These are phyloP conservation scores for Dolomedes plantarius DNA, from an alignment of 2,888 invertebrate species.

Conservation along the genomic window DNA sequence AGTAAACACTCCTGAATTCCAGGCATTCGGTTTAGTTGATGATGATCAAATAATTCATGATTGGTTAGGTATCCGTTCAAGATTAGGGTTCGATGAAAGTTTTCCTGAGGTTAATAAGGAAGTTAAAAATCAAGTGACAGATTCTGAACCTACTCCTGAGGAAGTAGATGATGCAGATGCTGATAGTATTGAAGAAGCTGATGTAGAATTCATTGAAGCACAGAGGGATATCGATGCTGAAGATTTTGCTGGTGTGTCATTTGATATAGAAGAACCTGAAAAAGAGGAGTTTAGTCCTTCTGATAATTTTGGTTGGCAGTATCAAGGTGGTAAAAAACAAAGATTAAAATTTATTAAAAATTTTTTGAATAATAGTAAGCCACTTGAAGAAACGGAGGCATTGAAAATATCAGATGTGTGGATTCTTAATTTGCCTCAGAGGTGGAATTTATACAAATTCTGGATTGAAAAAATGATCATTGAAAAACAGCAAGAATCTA, in stretches of 20 bases:
- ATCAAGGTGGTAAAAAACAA: not conserved
- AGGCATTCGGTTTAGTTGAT: not conserved
- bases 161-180: not conserved
- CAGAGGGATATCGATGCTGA: constrained; percentile 13
- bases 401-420: constrained; percentile 9
- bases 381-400: not conserved
- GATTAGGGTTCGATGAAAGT: not conserved
- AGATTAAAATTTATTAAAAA: constrained; percentile 1
- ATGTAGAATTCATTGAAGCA: constrained; percentile 27
- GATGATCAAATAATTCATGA: constrained; percentile 43
- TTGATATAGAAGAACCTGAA: not conserved
- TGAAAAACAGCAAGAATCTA: not conserved
- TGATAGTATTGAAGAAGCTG: not conserved
- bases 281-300: not conserved
- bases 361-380: not conserved
- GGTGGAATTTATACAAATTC: constrained; percentile 35
- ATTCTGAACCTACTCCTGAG: not conserved
- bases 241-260: constrained; percentile 1
- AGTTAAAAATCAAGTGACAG: not conserved
- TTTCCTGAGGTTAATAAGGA: too few species aligned
- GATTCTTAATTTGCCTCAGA: not conserved
- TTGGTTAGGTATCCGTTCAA: constrained; percentile 35
- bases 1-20: not conserved
- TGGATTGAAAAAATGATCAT: constrained; percentile 18
- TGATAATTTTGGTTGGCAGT: constrained; percentile 8